Evolutionary conservation across 2,888 invertebrate genomes (phyloP).

Genomic region (Machimus atricapillus): DNA sequence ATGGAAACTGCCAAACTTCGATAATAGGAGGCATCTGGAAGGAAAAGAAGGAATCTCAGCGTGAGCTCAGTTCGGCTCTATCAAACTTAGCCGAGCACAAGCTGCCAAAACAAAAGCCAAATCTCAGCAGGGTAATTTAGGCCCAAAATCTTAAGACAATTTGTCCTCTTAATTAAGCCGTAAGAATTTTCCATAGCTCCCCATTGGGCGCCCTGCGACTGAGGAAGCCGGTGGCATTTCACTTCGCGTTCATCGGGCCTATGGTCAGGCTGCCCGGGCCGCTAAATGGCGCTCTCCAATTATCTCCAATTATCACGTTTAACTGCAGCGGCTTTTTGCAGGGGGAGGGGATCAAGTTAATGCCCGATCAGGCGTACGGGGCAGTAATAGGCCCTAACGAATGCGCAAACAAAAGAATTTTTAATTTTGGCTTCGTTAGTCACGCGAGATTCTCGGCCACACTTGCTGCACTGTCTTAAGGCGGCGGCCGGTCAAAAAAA

Average conservation of each 20-base stretch:
- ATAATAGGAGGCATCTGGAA: not conserved
- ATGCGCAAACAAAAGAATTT: conserved; percentile 21
- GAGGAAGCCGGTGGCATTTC: not conserved
- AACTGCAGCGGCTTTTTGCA: not conserved
- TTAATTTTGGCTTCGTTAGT: conserved; percentile 9
- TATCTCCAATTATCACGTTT: conserved; percentile 14
- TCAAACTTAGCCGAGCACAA: not conserved
- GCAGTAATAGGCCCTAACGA: not conserved
- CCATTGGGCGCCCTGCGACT: not conserved
- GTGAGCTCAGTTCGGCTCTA: not conserved
- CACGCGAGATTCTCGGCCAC: not conserved
- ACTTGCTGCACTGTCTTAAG: not conserved
- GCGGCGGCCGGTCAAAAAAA: not conserved
- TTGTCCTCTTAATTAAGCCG: not conserved
- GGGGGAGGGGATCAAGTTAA: not conserved
- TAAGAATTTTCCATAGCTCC: not conserved
- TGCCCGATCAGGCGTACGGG: not conserved
- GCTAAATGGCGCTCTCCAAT: not conserved
- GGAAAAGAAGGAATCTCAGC: not conserved
- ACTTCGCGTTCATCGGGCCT: not conserved
- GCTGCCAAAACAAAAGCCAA: not conserved
- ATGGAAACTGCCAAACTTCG: not conserved
- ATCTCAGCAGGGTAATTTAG: not conserved
- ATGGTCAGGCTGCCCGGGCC: not conserved
- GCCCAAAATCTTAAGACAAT: not conserved